phyloP scores from a whole-genome alignment of 2,113 vertebrate species.

The Hemicordylus capensis region DNA sequence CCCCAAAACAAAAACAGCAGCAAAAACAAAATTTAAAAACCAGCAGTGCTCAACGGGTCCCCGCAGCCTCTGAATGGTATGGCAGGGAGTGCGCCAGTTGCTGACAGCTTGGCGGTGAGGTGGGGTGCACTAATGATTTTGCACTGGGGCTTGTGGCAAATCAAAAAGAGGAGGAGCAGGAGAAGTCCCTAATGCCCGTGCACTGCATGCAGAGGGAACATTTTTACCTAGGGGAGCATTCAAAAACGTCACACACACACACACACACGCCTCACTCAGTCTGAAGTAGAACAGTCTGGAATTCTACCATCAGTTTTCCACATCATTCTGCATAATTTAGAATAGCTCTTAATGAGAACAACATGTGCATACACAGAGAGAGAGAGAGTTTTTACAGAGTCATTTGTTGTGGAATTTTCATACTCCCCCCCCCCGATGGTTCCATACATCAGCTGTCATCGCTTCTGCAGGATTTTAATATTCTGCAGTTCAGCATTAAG shows the following conservation, averaged over 20 bases:
- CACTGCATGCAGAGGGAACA: not conserved
- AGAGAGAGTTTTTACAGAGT: slow-evolving; percentile 35
- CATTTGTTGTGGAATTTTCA: slow-evolving; percentile 57
- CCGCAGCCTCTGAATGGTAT: no score
- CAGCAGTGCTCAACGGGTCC: no score
- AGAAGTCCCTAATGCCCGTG: not conserved
- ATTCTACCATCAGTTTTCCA: not conserved
- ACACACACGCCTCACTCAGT: not conserved
- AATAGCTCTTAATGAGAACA: not conserved
- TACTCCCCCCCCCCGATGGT: slow-evolving; percentile 23
- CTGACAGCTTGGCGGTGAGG: no score
- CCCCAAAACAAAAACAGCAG: no score
- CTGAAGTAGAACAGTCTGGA: not conserved
- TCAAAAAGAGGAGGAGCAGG: no score
- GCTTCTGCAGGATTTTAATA: slow-evolving; percentile 55
- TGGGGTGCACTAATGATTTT: no score
- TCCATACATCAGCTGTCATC: slow-evolving; percentile 60
- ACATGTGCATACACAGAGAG: not conserved
- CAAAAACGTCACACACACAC: not conserved
- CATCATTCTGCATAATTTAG: not conserved
- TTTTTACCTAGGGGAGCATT: not conserved
- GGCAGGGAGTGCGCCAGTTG: no score
- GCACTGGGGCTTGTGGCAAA: no score
- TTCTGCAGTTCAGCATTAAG: slow-evolving; percentile 54
- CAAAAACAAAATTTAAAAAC: no score